phyloP scores from a whole-genome alignment of 1,140 invertebrate genomes.

The Helicorthomorpha holstii region DNA sequence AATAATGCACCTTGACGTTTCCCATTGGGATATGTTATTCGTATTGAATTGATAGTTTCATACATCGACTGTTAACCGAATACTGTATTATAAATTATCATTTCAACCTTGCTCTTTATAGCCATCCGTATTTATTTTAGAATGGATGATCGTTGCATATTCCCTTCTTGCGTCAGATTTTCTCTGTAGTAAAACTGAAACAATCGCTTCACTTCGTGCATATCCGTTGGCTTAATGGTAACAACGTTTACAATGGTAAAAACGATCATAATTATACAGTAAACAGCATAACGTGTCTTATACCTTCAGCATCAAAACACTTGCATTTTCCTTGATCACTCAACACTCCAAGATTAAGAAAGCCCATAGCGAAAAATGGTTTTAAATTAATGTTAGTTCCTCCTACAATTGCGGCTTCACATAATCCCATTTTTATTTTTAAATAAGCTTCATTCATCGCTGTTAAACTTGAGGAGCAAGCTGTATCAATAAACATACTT shows the following conservation, averaged over 20 bases:
- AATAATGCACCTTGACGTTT: slow-evolving; percentile 72
- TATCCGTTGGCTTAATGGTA: slow-evolving; percentile 53
- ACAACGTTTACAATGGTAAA: background rate
- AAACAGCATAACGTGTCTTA: too few relatives aligned
- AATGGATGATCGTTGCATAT: slow-evolving; percentile 58
- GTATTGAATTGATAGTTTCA: slow-evolving; percentile 10
- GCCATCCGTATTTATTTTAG: slow-evolving; percentile 71
- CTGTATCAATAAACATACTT: slow-evolving; percentile 35
- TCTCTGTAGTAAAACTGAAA: slow-evolving; percentile 64
- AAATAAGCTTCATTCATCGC: slow-evolving; percentile 32
- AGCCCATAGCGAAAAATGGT: slow-evolving; percentile 30
- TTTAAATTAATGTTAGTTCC: slow-evolving; percentile 31
- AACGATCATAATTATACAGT: background rate
- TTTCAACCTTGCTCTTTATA: slow-evolving; percentile 57
- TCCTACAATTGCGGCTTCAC: slow-evolving; percentile 35
- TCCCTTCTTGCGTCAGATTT: slow-evolving; percentile 50
- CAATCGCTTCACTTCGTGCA: slow-evolving; percentile 73
- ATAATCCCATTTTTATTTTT: slow-evolving; percentile 29
- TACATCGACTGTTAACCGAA: background rate
- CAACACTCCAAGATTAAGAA: slow-evolving; percentile 31
- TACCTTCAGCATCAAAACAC: slow-evolving; percentile 28
- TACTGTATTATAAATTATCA: slow-evolving; percentile 11
- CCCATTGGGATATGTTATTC: slow-evolving; percentile 78
- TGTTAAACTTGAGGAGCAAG: slow-evolving; percentile 34
- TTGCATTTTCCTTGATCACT: slow-evolving; percentile 32